A percentile compares a stretch with the other conserved stretches of the same genome.
Conservation (phyloP, 2,888 invertebrate species). For the Dorcus hopei region DNA sequence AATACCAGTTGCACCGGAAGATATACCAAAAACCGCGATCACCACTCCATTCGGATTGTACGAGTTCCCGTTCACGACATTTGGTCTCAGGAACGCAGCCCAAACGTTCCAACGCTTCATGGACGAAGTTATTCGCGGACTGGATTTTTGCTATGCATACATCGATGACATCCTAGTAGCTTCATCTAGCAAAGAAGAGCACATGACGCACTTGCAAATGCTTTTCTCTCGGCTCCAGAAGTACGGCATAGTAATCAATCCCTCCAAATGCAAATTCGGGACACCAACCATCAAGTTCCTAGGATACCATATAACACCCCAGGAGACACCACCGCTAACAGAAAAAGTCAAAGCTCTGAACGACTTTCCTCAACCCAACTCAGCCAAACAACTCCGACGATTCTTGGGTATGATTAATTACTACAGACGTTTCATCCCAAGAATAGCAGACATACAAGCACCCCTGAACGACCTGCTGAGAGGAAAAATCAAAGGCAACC, state of each 20-base stretch:
- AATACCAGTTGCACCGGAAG: conserved; percentile 32
- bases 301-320: too few relatives aligned
- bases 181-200: conserved; percentile 20
- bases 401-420: conserved; percentile 42
- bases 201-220: conserved; percentile 28
- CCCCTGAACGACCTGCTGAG: conserved; percentile 34
- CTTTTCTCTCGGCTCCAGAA: conserved; percentile 28
- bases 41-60: conserved; percentile 27
- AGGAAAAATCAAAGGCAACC: not conserved
- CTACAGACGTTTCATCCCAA: conserved; percentile 38
- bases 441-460: conserved; percentile 37
- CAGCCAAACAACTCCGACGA: conserved; percentile 27
- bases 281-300: conserved; percentile 8
- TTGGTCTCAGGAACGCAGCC: too few relatives aligned
- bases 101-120: too few relatives aligned
- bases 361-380: too few relatives aligned
- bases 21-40: conserved; percentile 33
- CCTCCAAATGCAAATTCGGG: conserved; percentile 36
- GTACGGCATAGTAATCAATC: conserved; percentile 34
- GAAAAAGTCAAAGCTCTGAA: too few relatives aligned
- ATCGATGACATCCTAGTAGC: too few relatives aligned
- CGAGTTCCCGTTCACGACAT: too few relatives aligned
- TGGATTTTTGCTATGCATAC: too few relatives aligned
- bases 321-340: too few relatives aligned
- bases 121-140: too few relatives aligned